Conservation (phyloP, 2,888 invertebrate genomes). For the Agrotis exclamationis region DNA sequence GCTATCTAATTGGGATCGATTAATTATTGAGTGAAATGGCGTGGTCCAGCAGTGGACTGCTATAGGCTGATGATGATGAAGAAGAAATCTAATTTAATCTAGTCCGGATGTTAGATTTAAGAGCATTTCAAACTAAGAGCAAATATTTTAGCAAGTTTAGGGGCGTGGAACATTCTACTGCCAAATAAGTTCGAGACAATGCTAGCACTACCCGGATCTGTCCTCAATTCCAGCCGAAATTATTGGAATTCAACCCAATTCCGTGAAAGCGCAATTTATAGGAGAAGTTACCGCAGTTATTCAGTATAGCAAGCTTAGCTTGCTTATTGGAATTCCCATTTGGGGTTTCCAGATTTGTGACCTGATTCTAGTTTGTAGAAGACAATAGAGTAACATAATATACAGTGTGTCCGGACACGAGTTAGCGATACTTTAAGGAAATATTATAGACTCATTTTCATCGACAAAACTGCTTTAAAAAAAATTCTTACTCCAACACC, state of each 20-base stretch:
- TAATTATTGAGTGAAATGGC: too few relatives aligned
- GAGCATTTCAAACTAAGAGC: background rate
- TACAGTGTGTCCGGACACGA: too few relatives aligned
- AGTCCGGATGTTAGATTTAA: background rate
- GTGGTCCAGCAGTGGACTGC: too few relatives aligned
- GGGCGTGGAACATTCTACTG: background rate
- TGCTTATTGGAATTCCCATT: constrained; percentile 3
- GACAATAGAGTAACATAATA: too few relatives aligned
- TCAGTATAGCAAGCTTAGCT: background rate
- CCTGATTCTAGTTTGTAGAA: background rate
- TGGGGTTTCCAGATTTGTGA: background rate
- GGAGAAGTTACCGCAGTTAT: constrained; percentile 8
- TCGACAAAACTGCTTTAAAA: too few relatives aligned
- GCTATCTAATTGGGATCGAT: too few relatives aligned
- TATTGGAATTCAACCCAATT: constrained; percentile 25
- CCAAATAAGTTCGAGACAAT: constrained; percentile 6
- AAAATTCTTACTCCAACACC: too few relatives aligned
- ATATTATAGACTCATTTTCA: too few relatives aligned
- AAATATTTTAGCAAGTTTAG: background rate
- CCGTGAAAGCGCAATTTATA: constrained; percentile 8
- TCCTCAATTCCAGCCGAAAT: constrained; percentile 1
- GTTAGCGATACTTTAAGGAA: too few relatives aligned
- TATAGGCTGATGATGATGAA: too few relatives aligned
- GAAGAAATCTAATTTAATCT: too few relatives aligned
- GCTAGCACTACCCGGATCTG: background rate